Evolutionary conservation across 2,797 vertebrate genomes (phyloP).

Genomic region (Xenopus petersii): DNA sequence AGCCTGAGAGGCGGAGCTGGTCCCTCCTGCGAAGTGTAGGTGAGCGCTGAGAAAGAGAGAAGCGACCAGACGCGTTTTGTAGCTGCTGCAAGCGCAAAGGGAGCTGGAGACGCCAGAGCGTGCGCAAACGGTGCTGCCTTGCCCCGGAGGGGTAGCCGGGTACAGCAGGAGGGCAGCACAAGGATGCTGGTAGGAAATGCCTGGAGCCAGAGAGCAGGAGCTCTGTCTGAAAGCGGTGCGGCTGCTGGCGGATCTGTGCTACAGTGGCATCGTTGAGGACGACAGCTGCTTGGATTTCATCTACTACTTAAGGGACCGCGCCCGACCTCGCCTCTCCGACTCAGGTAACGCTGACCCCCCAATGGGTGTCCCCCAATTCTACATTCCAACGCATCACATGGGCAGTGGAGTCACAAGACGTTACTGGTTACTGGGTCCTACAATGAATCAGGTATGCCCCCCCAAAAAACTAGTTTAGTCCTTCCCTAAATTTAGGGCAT

Average conservation of each 20-base stretch:
- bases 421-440: too few species aligned
- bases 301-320: conserved; percentile 89
- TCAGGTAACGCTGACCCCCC: conserved; percentile 73
- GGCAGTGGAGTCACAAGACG: too few species aligned
- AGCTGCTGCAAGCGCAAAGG: neutral
- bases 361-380: neutral
- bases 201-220: conserved; percentile 95
- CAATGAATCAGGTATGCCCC: too few species aligned
- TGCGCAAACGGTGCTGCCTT: neutral
- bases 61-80: too few species aligned
- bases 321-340: conserved; percentile 86
- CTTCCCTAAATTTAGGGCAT: too few species aligned
- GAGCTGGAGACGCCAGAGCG: neutral
- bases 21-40: conserved; percentile 23
- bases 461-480: too few species aligned
- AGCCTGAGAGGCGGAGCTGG: conserved; percentile 30
- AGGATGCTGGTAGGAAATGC: conserved; percentile 99
- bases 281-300: conserved; percentile 94
- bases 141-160: too few species aligned
- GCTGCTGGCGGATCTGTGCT: conserved; percentile 93
- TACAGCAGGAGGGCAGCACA: conserved; percentile 63
- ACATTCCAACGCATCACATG: too few species aligned
- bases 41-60: neutral
- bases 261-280: conserved; percentile 90
- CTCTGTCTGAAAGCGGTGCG: conserved; percentile 97